Percentiles rank a stretch among this genome's conserved stretches.
phyloP scores from a whole-genome alignment of 2,888 invertebrate species.

The Podotricha telesiphe region DNA sequence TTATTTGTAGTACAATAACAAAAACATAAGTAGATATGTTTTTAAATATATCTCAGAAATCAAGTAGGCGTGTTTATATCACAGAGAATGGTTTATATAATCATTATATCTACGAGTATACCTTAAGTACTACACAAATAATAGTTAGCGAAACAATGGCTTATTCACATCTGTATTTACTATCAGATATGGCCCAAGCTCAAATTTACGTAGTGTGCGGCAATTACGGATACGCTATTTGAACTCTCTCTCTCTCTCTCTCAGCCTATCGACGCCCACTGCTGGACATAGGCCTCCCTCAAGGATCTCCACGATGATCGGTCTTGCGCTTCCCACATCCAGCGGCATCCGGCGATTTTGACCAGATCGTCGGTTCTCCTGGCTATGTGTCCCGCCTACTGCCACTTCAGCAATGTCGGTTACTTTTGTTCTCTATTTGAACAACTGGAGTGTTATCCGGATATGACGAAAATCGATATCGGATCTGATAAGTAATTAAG shows the following conservation, averaged over 20 bases:
- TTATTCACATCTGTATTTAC: constrained; percentile 2
- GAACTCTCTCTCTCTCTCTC: too few relatives aligned
- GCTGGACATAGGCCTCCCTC: too few relatives aligned
- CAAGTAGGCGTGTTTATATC: constrained; percentile 75
- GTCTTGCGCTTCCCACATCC: too few relatives aligned
- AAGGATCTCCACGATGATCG: too few relatives aligned
- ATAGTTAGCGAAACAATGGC: constrained; percentile 22
- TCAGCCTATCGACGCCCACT: too few relatives aligned
- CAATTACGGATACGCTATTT: constrained; percentile 5
- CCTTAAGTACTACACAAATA: constrained; percentile 23
- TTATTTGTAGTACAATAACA: too few relatives aligned
- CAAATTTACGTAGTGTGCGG: constrained; percentile 18
- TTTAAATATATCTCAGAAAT: constrained; percentile 59
- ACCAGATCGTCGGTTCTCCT: too few relatives aligned
- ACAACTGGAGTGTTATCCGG: constrained; percentile 8
- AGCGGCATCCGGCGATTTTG: too few relatives aligned
- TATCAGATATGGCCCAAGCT: constrained; percentile 9
- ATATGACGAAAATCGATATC: constrained; percentile 7
- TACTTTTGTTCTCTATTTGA: too few relatives aligned
- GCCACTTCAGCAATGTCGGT: too few relatives aligned
- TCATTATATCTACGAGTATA: constrained; percentile 42
- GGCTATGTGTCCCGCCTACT: too few relatives aligned
- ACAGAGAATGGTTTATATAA: constrained; percentile 41
- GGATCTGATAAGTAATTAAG: neutral
- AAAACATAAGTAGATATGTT: too few relatives aligned